Evolutionary conservation across 35 echinoderm and acorn worm genomes (phyloP), one percentile per base, ranked within the genome.

Genomic region (Apostichopus parvimensis): DNA sequence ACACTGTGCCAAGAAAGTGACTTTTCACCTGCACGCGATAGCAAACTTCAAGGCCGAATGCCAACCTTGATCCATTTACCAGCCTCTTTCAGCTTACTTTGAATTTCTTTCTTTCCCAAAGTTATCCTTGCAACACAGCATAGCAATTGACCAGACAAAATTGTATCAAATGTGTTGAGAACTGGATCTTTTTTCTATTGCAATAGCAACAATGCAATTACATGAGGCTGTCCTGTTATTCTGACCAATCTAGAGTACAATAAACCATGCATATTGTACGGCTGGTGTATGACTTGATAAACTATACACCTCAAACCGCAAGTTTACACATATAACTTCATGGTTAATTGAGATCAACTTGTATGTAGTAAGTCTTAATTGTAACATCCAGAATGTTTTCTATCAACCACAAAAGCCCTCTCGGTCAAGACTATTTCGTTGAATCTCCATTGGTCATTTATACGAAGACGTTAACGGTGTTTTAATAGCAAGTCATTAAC

Each of bases 401-500:
- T 14, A 18, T 68, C 64, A 68, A 68, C 64, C 11, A 68, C 64
- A 68, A 10, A 8, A 18, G 18, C 64, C 64, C 64, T 68, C 18
- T 18, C 9, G 18, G 18, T 68, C 11, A 18, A 18, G 64, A 68
- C 64, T 11, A 11, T 68, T 68, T 68, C 64, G 11, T 68, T 68
- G 9, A 68, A 68, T 4, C 18, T 18, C 64, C 64, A 68, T 14
- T 68, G 64, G 64, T 68, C 64, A 68, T 18, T 18, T 18, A 18
- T 45, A 9, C 11, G 64, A 75, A 75, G 71, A 75, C 17, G 2
- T n/a, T 13, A 75, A 75, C 71, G 71, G 71, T 75, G 71, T 75
- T 75, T 68, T 45, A 61, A 61, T 12, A 75, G 21, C 20, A 75
- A 75, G 71, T 75, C 71, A 75, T 75, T 75, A 75, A 75, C 71